Conservation (phyloP, 2,797 vertebrate species). For the Geotrypetes seraphini region DNA sequence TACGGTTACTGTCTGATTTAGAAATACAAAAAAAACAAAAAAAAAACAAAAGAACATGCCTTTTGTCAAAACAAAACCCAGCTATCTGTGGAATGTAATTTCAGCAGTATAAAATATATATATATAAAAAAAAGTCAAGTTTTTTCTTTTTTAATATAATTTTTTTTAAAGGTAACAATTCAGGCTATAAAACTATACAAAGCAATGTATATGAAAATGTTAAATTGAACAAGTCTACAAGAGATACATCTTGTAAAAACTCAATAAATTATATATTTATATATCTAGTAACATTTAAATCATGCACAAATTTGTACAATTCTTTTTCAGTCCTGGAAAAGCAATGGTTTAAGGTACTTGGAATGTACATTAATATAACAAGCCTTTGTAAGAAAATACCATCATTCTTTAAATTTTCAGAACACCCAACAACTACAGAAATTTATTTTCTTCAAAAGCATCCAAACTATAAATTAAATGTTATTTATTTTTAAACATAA, state of each 20-base stretch:
- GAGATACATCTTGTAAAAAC: conserved; percentile 66
- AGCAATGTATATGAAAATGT: conserved; percentile 62
- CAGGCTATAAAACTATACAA: conserved; percentile 57
- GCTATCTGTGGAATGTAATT: conserved; percentile 58
- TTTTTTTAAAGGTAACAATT: conserved; percentile 54
- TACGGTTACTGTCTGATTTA: conserved; percentile 54
- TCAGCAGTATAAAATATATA: conserved; percentile 52
- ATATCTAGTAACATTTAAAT: conserved; percentile 57
- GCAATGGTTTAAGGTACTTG: conserved; percentile 38
- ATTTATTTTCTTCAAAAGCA: conserved; percentile 52
- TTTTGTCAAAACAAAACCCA: conserved; percentile 26
- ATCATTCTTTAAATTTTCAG: conserved; percentile 40
- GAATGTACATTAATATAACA: conserved; percentile 64
- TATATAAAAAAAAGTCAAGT: conserved; percentile 35
- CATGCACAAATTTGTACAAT: conserved; percentile 43
- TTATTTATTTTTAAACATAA: conserved; percentile 45
- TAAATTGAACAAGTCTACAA: conserved; percentile 68
- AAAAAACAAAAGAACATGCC: conserved; percentile 31
- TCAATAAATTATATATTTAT: conserved; percentile 80
- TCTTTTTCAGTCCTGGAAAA: conserved; percentile 41
- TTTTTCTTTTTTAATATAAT: too few relatives aligned
- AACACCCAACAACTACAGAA: conserved; percentile 48
- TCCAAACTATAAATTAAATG: conserved; percentile 55
- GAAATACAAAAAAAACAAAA: too few relatives aligned
- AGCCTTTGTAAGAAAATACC: conserved; percentile 55